Conservation (phyloP, 2,113 vertebrate species). For the Oryzias celebensis region DNA sequence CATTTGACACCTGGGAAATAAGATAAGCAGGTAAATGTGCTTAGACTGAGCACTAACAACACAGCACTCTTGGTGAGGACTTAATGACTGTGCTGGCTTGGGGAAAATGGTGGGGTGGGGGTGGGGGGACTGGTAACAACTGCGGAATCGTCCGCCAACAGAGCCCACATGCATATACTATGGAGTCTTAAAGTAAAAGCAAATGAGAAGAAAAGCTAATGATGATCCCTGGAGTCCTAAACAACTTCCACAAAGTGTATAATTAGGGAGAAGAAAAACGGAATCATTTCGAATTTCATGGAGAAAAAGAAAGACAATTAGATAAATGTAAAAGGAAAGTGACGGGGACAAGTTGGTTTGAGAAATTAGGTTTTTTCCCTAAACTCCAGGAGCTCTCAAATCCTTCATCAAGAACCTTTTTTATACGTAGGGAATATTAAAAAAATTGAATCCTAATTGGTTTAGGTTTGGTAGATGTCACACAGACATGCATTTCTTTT, state of each 20-base stretch:
- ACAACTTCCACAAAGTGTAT: conserved; percentile 6
- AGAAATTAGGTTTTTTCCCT: too few species aligned
- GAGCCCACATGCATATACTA: conserved; percentile 26
- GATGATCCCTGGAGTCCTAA: not conserved
- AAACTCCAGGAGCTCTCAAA: too few species aligned
- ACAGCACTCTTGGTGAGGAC: conserved; percentile 61
- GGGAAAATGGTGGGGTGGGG: conserved; percentile 6
- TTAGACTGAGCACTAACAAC: conserved; percentile 63
- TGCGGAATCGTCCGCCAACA: conserved; percentile 46
- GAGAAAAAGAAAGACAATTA: too few species aligned
- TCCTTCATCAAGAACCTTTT: too few species aligned
- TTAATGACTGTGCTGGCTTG: conserved; percentile 46
- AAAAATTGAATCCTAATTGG: too few species aligned
- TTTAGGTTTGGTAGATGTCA: too few species aligned
- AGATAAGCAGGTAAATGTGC: conserved; percentile 68
- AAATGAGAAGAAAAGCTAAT: conserved; percentile 46
- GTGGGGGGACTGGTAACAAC: conserved; percentile 57
- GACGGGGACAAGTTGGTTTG: too few species aligned
- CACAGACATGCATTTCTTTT: too few species aligned
- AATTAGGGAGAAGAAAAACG: conserved; percentile 14
- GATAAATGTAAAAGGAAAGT: too few species aligned
- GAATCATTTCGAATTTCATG: too few species aligned
- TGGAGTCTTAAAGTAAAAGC: conserved; percentile 43
- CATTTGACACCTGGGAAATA: conserved; percentile 60
- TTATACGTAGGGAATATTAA: too few species aligned